Base-by-base conservation (phyloP, 2,888 invertebrate species). In the Germaria angustata region DNA sequence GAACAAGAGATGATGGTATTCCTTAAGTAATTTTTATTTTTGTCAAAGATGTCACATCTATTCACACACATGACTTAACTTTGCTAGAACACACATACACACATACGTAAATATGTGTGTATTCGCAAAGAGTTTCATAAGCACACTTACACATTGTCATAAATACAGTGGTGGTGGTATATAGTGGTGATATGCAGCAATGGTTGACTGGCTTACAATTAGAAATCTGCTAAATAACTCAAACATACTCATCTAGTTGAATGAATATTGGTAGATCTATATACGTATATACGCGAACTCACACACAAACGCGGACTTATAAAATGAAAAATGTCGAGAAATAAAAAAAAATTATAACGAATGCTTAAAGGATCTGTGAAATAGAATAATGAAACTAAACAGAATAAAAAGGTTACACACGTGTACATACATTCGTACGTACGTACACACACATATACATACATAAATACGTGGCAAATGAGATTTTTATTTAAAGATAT, bases 131-230 rank as follows among this genome's bases (percentile, higher is more conserved):
- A 39, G 8, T 11, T 32, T 13, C 6, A 13, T 4, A 32, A 17
- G 32, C 6, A 13, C 32, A 46, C 17, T 32, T 13, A 36, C 17
- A 57, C 13, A 20, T 36, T 34, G 13, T 20, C 6, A 9, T 8
- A 22, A 24, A 7, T 22, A 59, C 11, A 15, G 13, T 36, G 17
- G 36, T 44, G 0, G 5, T 34, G 24, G 20, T 4, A 9, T n/a
- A 66, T 34, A 17, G 63, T 61, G 36, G 22, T 65, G n/a, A 15
- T 57, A 49, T 46, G 20, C 11, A 65, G n/a, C 71, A 57, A 32
- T 57, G 57, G 11, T 65, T 39, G 65, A 65, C 46, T 79, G 49
- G 39, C 28, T 65, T 59, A 55, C 55, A 72, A 57, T 79, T 65
- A 51, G 49, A 72, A 32, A 34, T 39, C n/a, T 49, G 32, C 66